Conservation (phyloP, 37 sponge, comb jelly and placozoan species). For the Cladorhizidae sp. region DNA sequence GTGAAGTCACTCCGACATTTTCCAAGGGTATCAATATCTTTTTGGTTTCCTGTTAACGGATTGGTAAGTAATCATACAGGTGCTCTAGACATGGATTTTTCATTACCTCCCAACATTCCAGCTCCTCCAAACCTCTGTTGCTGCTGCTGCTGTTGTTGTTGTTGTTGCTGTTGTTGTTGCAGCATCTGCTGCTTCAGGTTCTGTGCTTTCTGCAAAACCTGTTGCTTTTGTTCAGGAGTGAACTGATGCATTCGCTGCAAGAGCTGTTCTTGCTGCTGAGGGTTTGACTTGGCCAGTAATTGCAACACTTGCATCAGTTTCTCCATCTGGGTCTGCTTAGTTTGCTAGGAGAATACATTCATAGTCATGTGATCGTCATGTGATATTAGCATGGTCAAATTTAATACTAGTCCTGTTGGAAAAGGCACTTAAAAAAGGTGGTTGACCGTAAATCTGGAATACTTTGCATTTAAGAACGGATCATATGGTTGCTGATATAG, state of each 20-base stretch:
- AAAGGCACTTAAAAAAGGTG: no score
- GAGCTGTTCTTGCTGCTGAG: conserved; percentile 29
- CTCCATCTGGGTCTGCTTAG: not conserved
- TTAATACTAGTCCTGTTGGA: no score
- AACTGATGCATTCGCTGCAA: not conserved
- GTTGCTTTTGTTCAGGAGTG: conserved; percentile 15
- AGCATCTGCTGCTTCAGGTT: conserved; percentile 8
- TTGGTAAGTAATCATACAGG: no score
- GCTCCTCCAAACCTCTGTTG: conserved; percentile 5
- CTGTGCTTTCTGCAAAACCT: not conserved
- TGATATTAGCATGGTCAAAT: no score
- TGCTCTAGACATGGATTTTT: no score
- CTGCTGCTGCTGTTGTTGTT: conserved; percentile 41
- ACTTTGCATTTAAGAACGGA: no score
- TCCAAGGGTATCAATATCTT: no score
- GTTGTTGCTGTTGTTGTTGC: conserved; percentile 38
- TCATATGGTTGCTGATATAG: no score
- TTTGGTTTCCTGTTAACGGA: no score
- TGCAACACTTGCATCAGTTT: not conserved
- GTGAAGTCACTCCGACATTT: no score
- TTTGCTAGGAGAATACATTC: not conserved
- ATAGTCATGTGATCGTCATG: no score
- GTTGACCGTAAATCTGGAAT: no score
- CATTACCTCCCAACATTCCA: not conserved
- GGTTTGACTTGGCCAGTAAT: not conserved